These are phyloP conservation scores for Gadopsis marmoratus DNA, from an alignment of 2,797 vertebrate genomes.

Conservation along the genomic window DNA sequence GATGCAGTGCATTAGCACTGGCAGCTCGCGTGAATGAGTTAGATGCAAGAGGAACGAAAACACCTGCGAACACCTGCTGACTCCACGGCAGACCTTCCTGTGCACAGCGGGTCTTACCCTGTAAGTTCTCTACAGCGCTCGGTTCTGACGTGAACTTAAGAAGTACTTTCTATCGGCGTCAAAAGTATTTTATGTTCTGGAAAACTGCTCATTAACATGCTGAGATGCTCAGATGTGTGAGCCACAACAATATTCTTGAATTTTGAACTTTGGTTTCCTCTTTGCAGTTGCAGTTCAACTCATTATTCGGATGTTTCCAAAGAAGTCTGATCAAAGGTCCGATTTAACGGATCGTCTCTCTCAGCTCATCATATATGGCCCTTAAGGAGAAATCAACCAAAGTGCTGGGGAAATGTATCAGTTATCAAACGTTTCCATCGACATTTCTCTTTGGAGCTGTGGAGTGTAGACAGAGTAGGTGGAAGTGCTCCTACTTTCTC, in stretches of 20 bases:
- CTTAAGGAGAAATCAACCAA: constrained; percentile 31
- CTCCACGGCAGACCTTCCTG: constrained; percentile 22
- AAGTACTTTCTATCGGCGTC: constrained; percentile 34
- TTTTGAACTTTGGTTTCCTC: constrained; percentile 38
- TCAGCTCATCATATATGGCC: constrained; percentile 30
- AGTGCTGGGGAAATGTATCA: constrained; percentile 37
- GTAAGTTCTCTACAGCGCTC: constrained; percentile 10
- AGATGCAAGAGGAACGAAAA: constrained; percentile 2
- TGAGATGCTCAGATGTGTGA: constrained; percentile 28
- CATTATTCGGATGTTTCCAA: constrained; percentile 64
- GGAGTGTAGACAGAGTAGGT: constrained; percentile 15
- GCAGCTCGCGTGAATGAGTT: background rate
- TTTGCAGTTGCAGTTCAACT: constrained; percentile 36
- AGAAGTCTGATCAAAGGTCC: constrained; percentile 66
- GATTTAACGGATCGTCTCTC: constrained; percentile 29
- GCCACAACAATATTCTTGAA: constrained; percentile 41
- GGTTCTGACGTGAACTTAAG: constrained; percentile 23
- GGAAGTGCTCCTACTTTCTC: constrained; percentile 8
- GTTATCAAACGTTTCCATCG: constrained; percentile 27
- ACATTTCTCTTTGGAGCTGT: constrained; percentile 31
- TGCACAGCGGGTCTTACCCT: constrained; percentile 6
- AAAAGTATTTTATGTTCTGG: constrained; percentile 46
- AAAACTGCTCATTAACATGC: constrained; percentile 53
- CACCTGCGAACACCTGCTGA: constrained; percentile 36
- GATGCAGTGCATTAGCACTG: background rate